Conservation (phyloP, 2,797 vertebrate genomes). For the Pachyuromys duprasi region DNA sequence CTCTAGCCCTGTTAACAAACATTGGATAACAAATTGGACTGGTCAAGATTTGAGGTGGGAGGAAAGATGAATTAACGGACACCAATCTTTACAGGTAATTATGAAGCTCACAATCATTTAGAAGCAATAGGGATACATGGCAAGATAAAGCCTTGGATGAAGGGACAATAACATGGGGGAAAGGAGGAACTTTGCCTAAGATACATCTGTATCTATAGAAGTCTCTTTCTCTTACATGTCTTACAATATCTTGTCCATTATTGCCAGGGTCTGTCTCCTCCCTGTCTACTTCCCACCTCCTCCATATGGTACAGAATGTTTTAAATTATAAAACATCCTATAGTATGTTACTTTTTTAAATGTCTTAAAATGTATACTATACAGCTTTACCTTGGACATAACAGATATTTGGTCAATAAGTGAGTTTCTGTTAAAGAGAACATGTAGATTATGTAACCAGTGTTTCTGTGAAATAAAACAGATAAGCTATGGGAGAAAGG, state of each 20-base stretch:
- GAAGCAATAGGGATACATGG: neutral
- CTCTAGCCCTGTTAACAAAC: neutral
- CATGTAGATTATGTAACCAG: neutral
- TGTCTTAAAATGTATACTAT: constrained; percentile 16
- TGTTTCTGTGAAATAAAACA: constrained; percentile 49
- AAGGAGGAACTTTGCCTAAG: neutral
- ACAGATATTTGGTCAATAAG: constrained; percentile 37
- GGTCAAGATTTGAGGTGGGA: neutral
- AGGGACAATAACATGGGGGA: neutral
- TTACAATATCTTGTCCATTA: neutral
- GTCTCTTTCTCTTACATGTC: neutral
- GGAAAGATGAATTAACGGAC: neutral
- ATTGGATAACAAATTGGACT: constrained; percentile 44
- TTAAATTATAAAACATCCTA: constrained; percentile 5
- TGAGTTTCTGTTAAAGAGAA: constrained; percentile 52
- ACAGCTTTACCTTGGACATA: neutral
- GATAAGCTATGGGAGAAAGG: neutral
- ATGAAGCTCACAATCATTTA: constrained; percentile 31
- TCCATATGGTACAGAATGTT: neutral
- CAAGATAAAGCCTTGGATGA: neutral
- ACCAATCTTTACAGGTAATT: neutral
- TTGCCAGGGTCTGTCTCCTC: neutral
- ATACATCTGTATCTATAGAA: neutral
- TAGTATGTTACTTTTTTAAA: neutral
- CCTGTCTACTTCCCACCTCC: neutral